These are phyloP conservation scores for Gari tellinella DNA, from an alignment of 2,888 invertebrate genomes.

Conservation along the genomic window DNA sequence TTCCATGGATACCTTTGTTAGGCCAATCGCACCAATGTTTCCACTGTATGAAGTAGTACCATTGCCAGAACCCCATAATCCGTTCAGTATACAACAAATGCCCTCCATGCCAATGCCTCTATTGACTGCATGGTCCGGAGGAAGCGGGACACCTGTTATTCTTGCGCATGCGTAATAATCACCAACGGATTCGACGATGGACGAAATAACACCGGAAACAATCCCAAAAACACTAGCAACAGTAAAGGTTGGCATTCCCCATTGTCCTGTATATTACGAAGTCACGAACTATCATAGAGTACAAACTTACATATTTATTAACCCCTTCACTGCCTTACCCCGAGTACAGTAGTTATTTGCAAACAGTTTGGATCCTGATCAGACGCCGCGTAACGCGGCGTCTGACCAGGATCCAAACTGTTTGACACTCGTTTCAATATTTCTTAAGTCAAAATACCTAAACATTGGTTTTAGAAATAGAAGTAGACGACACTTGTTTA, in stretches of 20 bases:
- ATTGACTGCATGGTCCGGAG: constrained; percentile 94
- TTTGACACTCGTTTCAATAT: no score
- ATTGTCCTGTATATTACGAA: constrained; percentile 72
- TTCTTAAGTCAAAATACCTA: no score
- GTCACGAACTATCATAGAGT: no score
- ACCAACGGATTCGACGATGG: constrained; percentile 63
- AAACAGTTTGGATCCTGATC: no score
- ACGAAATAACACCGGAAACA: constrained; percentile 79
- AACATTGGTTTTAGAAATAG: no score
- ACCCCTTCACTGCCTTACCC: no score
- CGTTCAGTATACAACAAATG: constrained; percentile 92
- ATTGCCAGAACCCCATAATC: constrained; percentile 93
- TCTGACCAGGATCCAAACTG: no score
- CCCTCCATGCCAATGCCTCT: constrained; percentile 92
- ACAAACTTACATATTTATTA: no score
- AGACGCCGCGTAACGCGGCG: no score
- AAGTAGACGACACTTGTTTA: no score
- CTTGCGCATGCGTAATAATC: constrained; percentile 39
- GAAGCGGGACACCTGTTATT: constrained; percentile 89
- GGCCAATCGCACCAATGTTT: constrained; percentile 95
- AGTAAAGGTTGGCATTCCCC: constrained; percentile 80
- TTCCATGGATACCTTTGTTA: constrained; percentile 92
- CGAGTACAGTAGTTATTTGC: no score
- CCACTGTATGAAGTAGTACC: constrained; percentile 95
- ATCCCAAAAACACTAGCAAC: constrained; percentile 79